Evolutionary conservation across 2,113 vertebrate species (phyloP).

Genomic region (Strix aluco): DNA sequence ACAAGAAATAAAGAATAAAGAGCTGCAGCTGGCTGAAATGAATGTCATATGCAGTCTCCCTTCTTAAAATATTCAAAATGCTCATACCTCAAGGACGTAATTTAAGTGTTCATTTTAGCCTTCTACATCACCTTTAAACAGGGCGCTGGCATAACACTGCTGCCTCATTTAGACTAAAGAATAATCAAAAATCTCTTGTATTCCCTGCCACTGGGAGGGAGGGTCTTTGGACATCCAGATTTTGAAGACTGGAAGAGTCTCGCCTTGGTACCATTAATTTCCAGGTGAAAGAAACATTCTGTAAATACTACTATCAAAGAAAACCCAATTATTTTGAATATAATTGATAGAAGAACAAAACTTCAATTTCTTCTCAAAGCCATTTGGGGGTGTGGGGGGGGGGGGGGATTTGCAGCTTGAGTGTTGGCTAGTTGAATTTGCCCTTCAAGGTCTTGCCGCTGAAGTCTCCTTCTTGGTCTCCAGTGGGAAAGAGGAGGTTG

Average conservation of each 20-base stretch:
- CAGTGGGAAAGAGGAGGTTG: neutral
- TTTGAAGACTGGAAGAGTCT: neutral
- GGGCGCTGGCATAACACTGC: neutral
- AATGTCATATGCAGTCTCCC: neutral
- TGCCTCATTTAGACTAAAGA: neutral
- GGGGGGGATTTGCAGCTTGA: neutral
- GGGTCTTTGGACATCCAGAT: neutral
- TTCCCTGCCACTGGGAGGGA: neutral
- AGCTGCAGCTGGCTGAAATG: neutral
- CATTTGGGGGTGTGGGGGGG: neutral
- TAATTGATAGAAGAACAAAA: neutral
- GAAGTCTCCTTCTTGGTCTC: neutral
- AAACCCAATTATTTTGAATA: neutral
- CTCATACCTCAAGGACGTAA: neutral
- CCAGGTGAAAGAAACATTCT: neutral
- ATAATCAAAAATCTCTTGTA: neutral
- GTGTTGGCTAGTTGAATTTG: neutral
- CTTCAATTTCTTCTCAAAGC: neutral
- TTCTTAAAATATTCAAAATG: slow-evolving; percentile 39
- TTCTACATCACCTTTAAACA: slow-evolving; percentile 33
- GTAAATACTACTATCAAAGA: neutral
- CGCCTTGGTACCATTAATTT: neutral
- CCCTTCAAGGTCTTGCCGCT: neutral
- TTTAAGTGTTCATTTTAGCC: slow-evolving; percentile 48
- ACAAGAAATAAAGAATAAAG: neutral